Evolutionary conservation across 2,113 vertebrate genomes (phyloP).

Genomic region (Mustela nigripes): DNA sequence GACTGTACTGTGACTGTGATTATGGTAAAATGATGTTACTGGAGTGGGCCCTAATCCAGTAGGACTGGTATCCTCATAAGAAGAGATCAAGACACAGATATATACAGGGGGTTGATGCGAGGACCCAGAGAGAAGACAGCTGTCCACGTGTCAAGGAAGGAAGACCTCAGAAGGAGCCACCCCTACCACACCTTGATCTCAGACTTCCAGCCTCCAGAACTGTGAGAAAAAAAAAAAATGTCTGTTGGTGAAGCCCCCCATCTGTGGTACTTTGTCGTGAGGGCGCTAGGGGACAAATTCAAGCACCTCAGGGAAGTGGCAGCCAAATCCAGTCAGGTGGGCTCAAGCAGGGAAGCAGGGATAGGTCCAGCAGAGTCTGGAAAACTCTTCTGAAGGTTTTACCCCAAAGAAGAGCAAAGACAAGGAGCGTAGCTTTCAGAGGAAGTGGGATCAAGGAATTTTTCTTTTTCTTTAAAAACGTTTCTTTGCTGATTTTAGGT

Average conservation of each 20-base stretch:
- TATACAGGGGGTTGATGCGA: rapidly evolving
- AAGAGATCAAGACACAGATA: neutral
- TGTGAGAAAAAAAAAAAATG: rapidly evolving
- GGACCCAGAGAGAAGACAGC: neutral
- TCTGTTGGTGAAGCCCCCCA: neutral
- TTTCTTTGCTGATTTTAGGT: neutral
- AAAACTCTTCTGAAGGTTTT: neutral
- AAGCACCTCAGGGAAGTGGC: neutral
- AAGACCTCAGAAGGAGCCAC: neutral
- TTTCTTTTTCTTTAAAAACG: neutral
- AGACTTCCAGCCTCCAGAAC: neutral
- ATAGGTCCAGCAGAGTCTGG: rapidly evolving
- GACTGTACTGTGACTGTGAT: neutral
- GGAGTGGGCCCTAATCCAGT: neutral
- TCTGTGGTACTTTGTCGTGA: neutral
- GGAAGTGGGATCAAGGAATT: neutral
- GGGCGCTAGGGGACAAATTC: neutral
- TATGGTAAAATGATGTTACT: neutral
- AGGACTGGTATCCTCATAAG: neutral
- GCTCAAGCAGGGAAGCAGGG: too few species aligned
- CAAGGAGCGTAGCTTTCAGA: neutral
- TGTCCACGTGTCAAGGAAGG: rapidly evolving
- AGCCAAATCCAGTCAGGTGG: rapidly evolving
- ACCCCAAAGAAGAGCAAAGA: neutral
- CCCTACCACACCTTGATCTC: neutral